Percentiles rank a stretch among this genome's conserved stretches.
Evolutionary conservation across 1,140 invertebrate species (phyloP).

Genomic region (Drosophila busckii): DNA sequence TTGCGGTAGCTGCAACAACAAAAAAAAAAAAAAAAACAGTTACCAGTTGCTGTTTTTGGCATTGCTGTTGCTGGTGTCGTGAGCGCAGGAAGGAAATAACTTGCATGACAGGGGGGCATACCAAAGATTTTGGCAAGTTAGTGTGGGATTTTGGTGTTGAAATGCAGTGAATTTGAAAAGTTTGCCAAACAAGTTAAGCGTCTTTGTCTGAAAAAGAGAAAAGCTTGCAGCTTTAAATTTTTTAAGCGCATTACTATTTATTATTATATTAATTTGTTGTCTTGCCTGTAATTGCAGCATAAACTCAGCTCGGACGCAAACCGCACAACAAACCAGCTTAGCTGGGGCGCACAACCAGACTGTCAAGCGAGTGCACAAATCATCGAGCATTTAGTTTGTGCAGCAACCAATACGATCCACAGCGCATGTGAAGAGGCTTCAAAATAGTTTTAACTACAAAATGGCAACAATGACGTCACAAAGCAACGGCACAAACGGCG

Average conservation of each 20-base stretch:
- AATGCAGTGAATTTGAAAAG: constrained; percentile 66
- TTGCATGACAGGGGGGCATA: constrained; percentile 1
- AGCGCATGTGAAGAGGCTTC: constrained; percentile 16
- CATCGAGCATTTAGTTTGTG: constrained; percentile 2
- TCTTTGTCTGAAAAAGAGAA: constrained; percentile 27
- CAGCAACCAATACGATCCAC: constrained; percentile 8
- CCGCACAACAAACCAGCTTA: constrained; percentile 17
- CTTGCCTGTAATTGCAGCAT: constrained; percentile 2
- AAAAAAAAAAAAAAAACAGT: constrained; percentile 31
- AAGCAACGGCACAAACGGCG: constrained; percentile 12
- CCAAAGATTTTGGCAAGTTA: constrained; percentile 46
- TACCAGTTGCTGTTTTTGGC: constrained; percentile 27
- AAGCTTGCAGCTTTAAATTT: constrained; percentile 15
- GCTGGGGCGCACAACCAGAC: constrained; percentile 8
- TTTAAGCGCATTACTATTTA: neutral
- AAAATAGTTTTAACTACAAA: constrained; percentile 35
- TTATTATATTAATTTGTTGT: neutral
- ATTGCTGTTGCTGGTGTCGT: constrained; percentile 4
- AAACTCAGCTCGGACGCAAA: constrained; percentile 18
- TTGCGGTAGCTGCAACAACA: constrained; percentile 40
- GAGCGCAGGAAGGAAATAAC: constrained; percentile 66
- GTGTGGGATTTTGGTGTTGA: constrained; percentile 44
- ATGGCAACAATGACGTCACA: constrained; percentile 12
- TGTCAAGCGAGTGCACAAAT: no score
- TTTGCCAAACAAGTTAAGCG: constrained; percentile 67